Conservation (phyloP, 2,888 invertebrate genomes). For the Epiblema foenella region DNA sequence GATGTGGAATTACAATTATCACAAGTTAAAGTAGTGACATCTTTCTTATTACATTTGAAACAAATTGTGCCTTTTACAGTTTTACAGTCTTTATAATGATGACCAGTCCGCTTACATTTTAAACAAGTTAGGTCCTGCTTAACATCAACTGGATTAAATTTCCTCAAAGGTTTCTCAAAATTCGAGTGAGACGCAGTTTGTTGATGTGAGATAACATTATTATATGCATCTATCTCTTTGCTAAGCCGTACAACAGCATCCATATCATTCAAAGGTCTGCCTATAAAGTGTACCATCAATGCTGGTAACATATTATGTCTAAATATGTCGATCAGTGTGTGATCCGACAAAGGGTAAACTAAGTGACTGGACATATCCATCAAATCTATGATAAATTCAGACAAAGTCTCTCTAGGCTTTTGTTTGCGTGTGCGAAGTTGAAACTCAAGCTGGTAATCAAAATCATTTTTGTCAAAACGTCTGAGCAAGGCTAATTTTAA, state of each 20-base stretch:
- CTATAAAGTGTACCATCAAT: conserved; percentile 1
- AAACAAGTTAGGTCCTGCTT: neutral
- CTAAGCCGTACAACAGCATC: conserved; percentile 1
- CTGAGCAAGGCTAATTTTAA: conserved; percentile 2
- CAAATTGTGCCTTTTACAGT: conserved; percentile 3
- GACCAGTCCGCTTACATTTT: neutral
- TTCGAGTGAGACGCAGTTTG: neutral
- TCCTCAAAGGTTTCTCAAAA: neutral
- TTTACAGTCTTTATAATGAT: conserved; percentile 16
- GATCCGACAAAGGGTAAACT: neutral
- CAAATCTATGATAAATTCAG: conserved; percentile 14
- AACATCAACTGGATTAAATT: neutral
- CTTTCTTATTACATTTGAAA: conserved; percentile 6
- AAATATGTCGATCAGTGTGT: neutral
- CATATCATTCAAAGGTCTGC: neutral
- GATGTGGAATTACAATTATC: neutral
- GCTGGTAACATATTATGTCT: conserved; percentile 18
- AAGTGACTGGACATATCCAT: conserved; percentile 8
- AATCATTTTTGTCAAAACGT: conserved; percentile 4
- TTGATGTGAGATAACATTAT: neutral
- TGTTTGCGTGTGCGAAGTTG: conserved; percentile 19
- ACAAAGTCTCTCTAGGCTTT: conserved; percentile 2
- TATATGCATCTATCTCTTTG: conserved; percentile 13
- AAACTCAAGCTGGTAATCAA: conserved; percentile 19
- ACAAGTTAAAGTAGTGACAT: conserved; percentile 6